Evolutionary conservation across 2,888 invertebrate genomes (phyloP).

Genomic region (Xylocampa areola): DNA sequence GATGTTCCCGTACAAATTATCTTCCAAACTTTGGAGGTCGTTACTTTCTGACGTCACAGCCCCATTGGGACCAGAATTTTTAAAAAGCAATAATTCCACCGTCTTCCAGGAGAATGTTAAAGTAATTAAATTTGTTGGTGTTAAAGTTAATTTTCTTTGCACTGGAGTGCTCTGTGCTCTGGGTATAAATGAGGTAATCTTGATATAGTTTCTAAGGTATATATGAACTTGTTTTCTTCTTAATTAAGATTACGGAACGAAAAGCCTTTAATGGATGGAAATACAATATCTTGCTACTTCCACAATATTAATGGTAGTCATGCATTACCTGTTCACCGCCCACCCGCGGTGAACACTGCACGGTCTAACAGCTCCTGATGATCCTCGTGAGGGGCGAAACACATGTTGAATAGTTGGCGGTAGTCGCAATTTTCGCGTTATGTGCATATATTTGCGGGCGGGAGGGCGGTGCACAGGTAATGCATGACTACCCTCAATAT

Average conservation of each 20-base stretch:
- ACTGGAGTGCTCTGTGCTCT: constrained; percentile 16
- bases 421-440: too few relatives aligned
- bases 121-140: constrained; percentile 55
- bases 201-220: constrained; percentile 31
- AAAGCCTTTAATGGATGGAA: too few relatives aligned
- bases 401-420: too few relatives aligned
- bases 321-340: too few relatives aligned
- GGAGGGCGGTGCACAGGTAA: too few relatives aligned
- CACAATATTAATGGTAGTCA: too few relatives aligned
- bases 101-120: constrained; percentile 30
- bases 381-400: too few relatives aligned
- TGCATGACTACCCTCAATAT: too few relatives aligned
- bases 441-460: too few relatives aligned
- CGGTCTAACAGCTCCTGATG: too few relatives aligned
- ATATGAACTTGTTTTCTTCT: constrained; percentile 23
- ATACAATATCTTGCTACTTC: too few relatives aligned
- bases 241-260: constrained; percentile 32
- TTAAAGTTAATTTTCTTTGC: constrained; percentile 34
- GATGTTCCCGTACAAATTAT: constrained; percentile 49
- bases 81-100: constrained; percentile 50
- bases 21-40: constrained; percentile 46
- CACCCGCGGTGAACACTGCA: too few relatives aligned
- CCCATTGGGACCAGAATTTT: constrained; percentile 45
- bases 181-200: constrained; percentile 22
- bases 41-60: constrained; percentile 54